phyloP scores from a whole-genome alignment of 2,888 invertebrate species.

The Odontomyia ornata region DNA sequence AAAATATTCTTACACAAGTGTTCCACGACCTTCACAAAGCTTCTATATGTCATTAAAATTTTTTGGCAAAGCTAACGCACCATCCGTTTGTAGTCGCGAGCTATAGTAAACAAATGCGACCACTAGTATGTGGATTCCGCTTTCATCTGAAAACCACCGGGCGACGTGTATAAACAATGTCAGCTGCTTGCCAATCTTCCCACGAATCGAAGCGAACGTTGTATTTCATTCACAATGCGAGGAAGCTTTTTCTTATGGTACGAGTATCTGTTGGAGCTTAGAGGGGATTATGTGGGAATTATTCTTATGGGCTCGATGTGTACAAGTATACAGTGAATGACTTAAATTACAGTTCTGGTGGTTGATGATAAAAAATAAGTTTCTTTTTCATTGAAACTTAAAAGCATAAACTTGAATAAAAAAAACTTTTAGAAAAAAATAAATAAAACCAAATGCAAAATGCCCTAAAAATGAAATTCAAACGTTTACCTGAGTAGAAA shows the following conservation, averaged over 20 bases:
- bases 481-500: too few relatives aligned
- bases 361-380: too few relatives aligned
- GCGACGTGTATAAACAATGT: conserved; percentile 18
- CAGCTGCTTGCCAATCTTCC: conserved; percentile 27
- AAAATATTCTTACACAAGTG: not conserved
- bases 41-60: not conserved
- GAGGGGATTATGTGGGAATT: not conserved
- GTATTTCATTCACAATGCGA: not conserved
- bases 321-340: too few relatives aligned
- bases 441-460: too few relatives aligned
- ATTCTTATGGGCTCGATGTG: too few relatives aligned
- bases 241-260: not conserved
- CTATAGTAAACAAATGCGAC: conserved; percentile 22
- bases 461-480: too few relatives aligned
- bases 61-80: conserved; percentile 6
- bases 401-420: too few relatives aligned
- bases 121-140: not conserved
- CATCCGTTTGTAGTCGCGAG: conserved; percentile 1
- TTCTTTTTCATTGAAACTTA: too few relatives aligned
- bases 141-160: not conserved
- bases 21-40: conserved; percentile 13
- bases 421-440: too few relatives aligned
- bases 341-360: too few relatives aligned
- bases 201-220: not conserved
- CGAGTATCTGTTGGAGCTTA: not conserved